phyloP scores from a whole-genome alignment of 1,140 invertebrate genomes.

The Acyrthosiphon pisum region DNA sequence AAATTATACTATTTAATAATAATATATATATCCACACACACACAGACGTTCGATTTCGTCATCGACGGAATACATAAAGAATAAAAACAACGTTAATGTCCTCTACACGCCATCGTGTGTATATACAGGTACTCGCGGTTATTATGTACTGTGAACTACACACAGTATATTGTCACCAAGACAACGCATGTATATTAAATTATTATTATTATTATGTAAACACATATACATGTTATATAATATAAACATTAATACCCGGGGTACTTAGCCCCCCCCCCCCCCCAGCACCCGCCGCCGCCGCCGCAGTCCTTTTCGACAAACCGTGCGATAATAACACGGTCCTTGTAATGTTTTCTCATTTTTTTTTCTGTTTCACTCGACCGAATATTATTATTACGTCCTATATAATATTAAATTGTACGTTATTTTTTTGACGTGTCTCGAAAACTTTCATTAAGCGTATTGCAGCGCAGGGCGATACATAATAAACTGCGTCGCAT shows the following conservation, averaged over 20 bases:
- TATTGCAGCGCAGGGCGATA: background rate
- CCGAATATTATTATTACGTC: background rate
- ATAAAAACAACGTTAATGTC: slow-evolving; percentile 23
- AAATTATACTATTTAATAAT: background rate
- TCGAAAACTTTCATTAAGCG: slow-evolving; percentile 27
- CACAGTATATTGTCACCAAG: slow-evolving; percentile 26
- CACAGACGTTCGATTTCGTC: background rate
- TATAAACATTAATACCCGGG: background rate
- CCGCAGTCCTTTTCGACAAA: background rate
- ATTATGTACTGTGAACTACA: background rate
- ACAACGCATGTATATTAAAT: slow-evolving; percentile 9
- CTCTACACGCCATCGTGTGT: background rate
- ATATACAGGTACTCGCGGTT: background rate
- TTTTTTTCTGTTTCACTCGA: background rate
- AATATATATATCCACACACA: background rate
- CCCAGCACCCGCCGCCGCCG: no score
- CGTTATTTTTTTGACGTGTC: background rate
- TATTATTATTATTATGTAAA: background rate
- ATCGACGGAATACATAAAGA: background rate
- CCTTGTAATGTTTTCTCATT: slow-evolving; percentile 4
- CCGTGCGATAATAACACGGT: background rate
- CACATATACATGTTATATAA: background rate
- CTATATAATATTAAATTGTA: background rate
- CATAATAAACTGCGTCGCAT: background rate
- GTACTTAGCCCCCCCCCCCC: background rate